phyloP scores from a whole-genome alignment of 2,888 invertebrate genomes.

The Ophion ellenae region DNA sequence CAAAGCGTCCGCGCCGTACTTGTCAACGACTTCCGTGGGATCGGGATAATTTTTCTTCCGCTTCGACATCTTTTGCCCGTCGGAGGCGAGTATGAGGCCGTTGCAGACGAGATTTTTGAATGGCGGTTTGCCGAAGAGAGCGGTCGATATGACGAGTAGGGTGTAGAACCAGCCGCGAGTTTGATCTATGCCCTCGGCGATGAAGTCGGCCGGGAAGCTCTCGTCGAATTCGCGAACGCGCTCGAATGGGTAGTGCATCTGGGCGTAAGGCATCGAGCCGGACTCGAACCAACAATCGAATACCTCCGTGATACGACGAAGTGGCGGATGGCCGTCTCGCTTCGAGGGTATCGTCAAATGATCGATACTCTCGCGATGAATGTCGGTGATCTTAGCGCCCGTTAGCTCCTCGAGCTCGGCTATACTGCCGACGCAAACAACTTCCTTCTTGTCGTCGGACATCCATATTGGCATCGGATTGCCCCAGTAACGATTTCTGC shows the following conservation, averaged over 20 bases:
- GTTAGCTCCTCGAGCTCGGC: conserved; percentile 94
- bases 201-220: conserved; percentile 98
- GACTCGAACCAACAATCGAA: conserved; percentile 99
- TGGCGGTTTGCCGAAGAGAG: conserved; percentile 97
- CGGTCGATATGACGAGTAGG: conserved; percentile 97
- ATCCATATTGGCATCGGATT: conserved; percentile 99
- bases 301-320: conserved; percentile 95
- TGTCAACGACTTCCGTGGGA: conserved; percentile 94
- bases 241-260: conserved; percentile 98
- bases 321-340: conserved; percentile 91
- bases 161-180: conserved; percentile 99
- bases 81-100: conserved; percentile 97
- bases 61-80: conserved; percentile 99
- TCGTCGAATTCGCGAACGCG: conserved; percentile 94
- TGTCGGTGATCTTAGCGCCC: conserved; percentile 92
- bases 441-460: conserved; percentile 94
- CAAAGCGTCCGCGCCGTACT: conserved; percentile 98
- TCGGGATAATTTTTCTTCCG: conserved; percentile 99
- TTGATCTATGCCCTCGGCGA: conserved; percentile 99
- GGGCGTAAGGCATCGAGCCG: conserved; percentile 99
- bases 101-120: conserved; percentile 99
- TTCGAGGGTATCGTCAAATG: conserved; percentile 96
- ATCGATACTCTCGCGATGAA: conserved; percentile 98
- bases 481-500: conserved; percentile 99
- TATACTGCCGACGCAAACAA: conserved; percentile 97